phyloP scores from a whole-genome alignment of 2,888 invertebrate species.

The Tigriopus californicus region DNA sequence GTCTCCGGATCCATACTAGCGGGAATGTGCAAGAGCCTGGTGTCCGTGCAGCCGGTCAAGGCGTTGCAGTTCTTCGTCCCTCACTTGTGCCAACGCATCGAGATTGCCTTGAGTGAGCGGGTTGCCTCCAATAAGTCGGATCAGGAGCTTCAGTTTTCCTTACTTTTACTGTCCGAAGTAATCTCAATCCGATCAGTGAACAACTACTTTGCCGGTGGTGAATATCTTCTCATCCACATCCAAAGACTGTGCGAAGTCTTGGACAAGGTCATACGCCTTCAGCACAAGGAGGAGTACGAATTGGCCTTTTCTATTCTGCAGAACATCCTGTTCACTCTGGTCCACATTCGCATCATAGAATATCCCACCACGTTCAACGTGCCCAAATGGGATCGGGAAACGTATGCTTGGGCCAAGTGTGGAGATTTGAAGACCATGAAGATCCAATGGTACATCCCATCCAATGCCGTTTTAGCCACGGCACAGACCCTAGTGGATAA shows the following conservation, averaged over 20 bases:
- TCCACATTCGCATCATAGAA: background rate
- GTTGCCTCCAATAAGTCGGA: background rate
- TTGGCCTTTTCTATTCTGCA: conserved; percentile 1
- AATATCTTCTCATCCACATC: conserved; percentile 7
- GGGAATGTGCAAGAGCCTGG: conserved; percentile 6
- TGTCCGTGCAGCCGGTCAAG: background rate
- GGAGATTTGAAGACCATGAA: conserved; percentile 1
- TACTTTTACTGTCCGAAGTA: conserved; percentile 3
- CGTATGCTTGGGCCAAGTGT: conserved; percentile 2
- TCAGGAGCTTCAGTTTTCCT: conserved; percentile 13
- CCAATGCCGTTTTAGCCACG: background rate
- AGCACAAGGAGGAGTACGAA: conserved; percentile 13
- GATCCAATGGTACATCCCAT: conserved; percentile 9
- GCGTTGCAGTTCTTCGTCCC: conserved; percentile 12
- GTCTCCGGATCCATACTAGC: conserved; percentile 12
- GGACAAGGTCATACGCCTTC: background rate
- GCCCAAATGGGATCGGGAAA: background rate
- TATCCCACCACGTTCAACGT: background rate
- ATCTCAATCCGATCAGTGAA: background rate
- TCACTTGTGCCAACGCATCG: background rate
- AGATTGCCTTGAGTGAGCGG: background rate
- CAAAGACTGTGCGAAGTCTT: background rate
- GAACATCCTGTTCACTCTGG: background rate
- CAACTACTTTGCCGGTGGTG: background rate
- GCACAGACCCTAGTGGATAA: background rate